phyloP scores from a whole-genome alignment of 2,888 invertebrate species.

The Meandrusa payeni region DNA sequence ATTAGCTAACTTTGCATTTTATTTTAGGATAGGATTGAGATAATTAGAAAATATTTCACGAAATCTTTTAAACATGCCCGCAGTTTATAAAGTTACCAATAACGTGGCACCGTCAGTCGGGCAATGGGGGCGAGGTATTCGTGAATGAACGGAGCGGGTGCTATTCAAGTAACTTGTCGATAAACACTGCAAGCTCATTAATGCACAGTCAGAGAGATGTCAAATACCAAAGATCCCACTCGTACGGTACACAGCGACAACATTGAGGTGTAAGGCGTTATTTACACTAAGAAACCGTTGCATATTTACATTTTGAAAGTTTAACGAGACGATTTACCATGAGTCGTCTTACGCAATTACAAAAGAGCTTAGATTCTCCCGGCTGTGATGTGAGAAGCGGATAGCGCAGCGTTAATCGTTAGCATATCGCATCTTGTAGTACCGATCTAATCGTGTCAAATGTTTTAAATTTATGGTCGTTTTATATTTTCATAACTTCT shows the following conservation, averaged over 20 bases:
- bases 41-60: too few species aligned
- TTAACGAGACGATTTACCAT: slow-evolving; percentile 3
- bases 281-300: slow-evolving; percentile 22
- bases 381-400: too few species aligned
- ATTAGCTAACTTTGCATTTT: too few species aligned
- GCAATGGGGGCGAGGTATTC: slow-evolving; percentile 17
- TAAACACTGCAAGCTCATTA: slow-evolving; percentile 25
- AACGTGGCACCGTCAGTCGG: slow-evolving; percentile 1
- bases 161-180: slow-evolving; percentile 13
- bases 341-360: too few species aligned
- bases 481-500: too few species aligned
- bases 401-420: too few species aligned
- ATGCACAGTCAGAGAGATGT: slow-evolving; percentile 24
- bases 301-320: slow-evolving; percentile 18
- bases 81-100: slow-evolving; percentile 18
- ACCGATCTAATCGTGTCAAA: too few species aligned
- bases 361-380: too few species aligned
- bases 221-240: slow-evolving; percentile 23
- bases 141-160: slow-evolving; percentile 16
- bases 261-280: slow-evolving; percentile 16
- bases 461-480: too few species aligned
- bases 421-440: too few species aligned
- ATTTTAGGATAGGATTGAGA: too few species aligned
- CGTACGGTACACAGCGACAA: slow-evolving; percentile 21
- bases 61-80: too few species aligned